These are phyloP conservation scores for Heterohyrax brucei DNA, from an alignment of 2,797 vertebrate species.

Conservation along the genomic window DNA sequence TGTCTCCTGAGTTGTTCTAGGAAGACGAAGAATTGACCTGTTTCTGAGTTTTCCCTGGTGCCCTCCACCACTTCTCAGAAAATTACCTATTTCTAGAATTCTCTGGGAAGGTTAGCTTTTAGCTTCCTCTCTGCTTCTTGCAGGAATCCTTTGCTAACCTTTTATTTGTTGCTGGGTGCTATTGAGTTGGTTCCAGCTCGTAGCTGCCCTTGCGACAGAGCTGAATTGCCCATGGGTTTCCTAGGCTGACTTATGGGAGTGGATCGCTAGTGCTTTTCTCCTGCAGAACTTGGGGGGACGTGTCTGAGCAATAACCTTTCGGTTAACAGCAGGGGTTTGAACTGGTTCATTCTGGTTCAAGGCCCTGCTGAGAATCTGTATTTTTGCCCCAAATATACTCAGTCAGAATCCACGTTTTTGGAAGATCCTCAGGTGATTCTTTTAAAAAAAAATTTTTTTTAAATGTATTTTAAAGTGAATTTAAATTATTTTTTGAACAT, in stretches of 20 bases:
- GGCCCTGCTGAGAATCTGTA: no score
- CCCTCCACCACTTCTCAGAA: neutral
- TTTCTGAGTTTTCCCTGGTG: neutral
- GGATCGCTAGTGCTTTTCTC: no score
- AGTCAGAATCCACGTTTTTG: no score
- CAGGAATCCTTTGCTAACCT: neutral
- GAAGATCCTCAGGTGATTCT: no score
- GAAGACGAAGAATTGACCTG: neutral
- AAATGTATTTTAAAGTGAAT: no score
- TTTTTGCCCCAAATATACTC: no score
- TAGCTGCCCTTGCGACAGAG: neutral
- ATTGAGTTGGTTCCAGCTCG: neutral
- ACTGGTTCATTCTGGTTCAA: no score
- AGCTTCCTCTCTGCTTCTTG: neutral
- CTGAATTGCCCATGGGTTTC: no score
- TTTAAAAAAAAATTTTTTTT: no score
- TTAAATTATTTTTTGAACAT: no score
- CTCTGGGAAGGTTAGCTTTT: neutral
- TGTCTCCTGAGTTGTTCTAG: neutral
- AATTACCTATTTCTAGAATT: neutral
- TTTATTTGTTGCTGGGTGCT: neutral
- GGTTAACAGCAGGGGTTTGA: neutral
- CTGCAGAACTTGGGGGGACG: no score
- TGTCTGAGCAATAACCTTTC: neutral
- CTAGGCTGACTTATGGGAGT: no score